Evolutionary conservation across 2,797 vertebrate species (phyloP), one percentile per base, ranked within the genome.

Genomic region (Phoeniculus purpureus): DNA sequence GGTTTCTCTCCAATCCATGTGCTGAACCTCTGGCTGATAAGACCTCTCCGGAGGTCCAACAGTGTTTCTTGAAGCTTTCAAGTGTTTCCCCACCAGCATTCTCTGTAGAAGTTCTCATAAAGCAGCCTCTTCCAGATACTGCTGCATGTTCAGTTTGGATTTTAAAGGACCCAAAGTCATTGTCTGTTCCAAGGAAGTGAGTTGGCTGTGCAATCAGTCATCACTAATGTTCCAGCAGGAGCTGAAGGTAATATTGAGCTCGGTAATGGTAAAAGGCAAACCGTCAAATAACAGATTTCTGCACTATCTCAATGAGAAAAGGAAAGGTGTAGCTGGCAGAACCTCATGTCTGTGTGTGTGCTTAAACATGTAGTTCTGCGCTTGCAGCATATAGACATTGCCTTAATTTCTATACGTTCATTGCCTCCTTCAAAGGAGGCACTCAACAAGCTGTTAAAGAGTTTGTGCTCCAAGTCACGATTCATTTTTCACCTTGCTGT

Each of bases 361-460:
- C 15, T 52, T 22, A 45, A 81, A 89, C 73, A 81, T 3, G 10
- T 51, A 81, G 52, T 51, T 89, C 55, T 83, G 73, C 82, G 34
- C 26, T 89, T 85, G 34, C 20, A 55, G 22, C 31, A 55, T 58
- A 68, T 77, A 82, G 65, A 94, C 73, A 61, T 27, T 1, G 1
- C 40, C 45, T 20, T 91, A 73, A 66, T 85, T 89, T 65, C 47
- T 58, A 62, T 25, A 66, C 51, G 43, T 76, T 91, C 48, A 56
- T 73, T 19, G 84, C 37, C 18, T 87, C n/a, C 62, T 93, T 94
- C 73, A 87, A 72, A 95, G 59, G 12, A 89, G 22, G 29, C n/a
- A 73, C 21, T 79, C 79, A 87, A 65, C 10, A 87, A 81, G 67
- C n/a, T 32, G 22, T 31, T 74, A 51, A 29, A 85, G 22, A 40